Evolutionary conservation across 1,140 invertebrate species (phyloP).

Genomic region (Psix sp.): DNA sequence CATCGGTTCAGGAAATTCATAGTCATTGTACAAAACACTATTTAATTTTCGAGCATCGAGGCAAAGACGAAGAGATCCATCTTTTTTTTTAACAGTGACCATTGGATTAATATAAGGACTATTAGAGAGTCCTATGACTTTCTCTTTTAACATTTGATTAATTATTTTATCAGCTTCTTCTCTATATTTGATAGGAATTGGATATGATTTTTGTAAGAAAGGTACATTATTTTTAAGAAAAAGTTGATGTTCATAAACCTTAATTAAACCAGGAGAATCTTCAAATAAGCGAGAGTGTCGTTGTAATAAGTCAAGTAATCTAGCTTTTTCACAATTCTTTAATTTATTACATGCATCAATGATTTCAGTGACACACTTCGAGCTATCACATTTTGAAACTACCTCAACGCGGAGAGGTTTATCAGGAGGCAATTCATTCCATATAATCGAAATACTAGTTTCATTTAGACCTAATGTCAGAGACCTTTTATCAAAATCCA

Average conservation of each 20-base stretch:
- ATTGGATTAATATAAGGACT: conserved; percentile 10
- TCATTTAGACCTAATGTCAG: no score
- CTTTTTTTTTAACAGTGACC: conserved; percentile 6
- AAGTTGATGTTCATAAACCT: background rate
- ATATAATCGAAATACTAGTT: no score
- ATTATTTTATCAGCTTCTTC: conserved; percentile 5
- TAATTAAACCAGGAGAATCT: background rate
- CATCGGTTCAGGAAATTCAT: conserved; percentile 56
- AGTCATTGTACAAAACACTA: conserved; percentile 23
- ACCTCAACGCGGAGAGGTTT: no score
- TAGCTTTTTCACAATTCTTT: no score
- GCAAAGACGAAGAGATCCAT: conserved; percentile 1
- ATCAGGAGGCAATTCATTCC: no score
- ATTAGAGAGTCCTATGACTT: background rate
- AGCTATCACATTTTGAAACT: no score
- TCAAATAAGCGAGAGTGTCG: conserved; percentile 1
- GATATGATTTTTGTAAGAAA: conserved; percentile 3
- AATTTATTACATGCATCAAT: no score
- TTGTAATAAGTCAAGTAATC: no score
- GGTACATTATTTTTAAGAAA: background rate
- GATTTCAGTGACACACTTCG: no score
- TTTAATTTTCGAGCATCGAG: conserved; percentile 13
- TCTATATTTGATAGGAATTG: background rate
- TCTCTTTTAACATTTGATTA: background rate
- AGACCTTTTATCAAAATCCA: no score